Evolutionary conservation across 2,113 vertebrate genomes (phyloP).

Genomic region (Indri indri): DNA sequence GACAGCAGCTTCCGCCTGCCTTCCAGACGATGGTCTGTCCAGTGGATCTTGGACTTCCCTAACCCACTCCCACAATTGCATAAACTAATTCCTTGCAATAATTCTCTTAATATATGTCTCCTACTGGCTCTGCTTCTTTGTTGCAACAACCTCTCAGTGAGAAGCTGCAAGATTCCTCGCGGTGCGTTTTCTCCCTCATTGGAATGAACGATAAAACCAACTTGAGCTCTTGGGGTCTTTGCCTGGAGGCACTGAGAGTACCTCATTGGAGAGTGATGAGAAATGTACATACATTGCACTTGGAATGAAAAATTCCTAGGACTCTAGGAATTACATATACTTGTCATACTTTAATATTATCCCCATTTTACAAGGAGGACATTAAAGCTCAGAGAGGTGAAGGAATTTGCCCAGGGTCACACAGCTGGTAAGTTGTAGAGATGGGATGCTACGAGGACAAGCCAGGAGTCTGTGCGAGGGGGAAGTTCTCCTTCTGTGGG

Average conservation of each 20-base stretch:
- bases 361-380: neutral
- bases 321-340: neutral
- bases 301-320: neutral
- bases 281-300: fast-evolving
- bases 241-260: neutral
- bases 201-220: neutral
- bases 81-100: neutral
- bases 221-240: neutral
- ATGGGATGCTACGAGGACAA: neutral
- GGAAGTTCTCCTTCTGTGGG: fast-evolving
- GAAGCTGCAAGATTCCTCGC: fast-evolving
- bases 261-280: neutral
- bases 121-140: neutral
- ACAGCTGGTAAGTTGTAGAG: neutral
- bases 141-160: neutral
- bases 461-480: fast-evolving
- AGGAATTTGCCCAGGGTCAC: neutral
- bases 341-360: neutral
- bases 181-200: neutral
- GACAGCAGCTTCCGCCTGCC: too few species aligned
- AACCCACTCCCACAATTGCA: fast-evolving
- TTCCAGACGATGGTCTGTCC: neutral
- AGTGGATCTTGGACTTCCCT: neutral
- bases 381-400: neutral
- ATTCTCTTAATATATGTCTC: neutral